Evolutionary conservation across 2,888 invertebrate genomes (phyloP), one percentile per base, ranked within the genome.

Genomic region (Cryptocheilus praepositus): DNA sequence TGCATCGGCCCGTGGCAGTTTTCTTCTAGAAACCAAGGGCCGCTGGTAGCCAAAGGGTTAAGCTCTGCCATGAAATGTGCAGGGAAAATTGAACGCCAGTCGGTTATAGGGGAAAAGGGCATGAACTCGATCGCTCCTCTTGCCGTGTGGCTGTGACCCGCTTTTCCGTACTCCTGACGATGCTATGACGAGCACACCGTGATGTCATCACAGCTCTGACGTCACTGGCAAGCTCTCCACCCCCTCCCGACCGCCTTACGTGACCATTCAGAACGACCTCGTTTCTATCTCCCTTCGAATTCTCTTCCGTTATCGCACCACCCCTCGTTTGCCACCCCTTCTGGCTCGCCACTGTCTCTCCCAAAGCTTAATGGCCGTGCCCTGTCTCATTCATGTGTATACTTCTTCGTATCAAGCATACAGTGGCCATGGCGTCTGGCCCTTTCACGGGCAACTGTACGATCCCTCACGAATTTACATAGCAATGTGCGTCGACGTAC

Each of bases 321-420:
- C 60, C 16, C 36, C 49, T 15, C 67, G 43, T 56, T n/a, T 19
- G 16, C 45, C 49, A 49, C 49, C 36, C 36, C 36, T 36, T 36
- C 36, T 11, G 36, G 60, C 22, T 44, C 55, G 44, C 36, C 68
- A 22, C 52, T 66, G 65, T 69, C 70, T 71, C 75, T 70, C 74
- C 74, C 59, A 74, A 79, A 81, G 83, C 82, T 85, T 86, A 86
- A 85, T 85, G 84, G 82, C 79, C 81, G 80, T 76, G 75, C 76
- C 78, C 78, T 81, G 74, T 79, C 80, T 81, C 85, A 84, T 85
- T 84, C 84, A 84, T 81, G 84, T 77, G 81, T 77, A 79, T 80
- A 79, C 79, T 81, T 74, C 78, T 75, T 70, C 67, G 58, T 36
- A 53, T 60, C 64, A 13, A 8, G 49, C 49, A n/a, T n/a, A 49